Evolutionary conservation across 2,113 vertebrate genomes (phyloP).

Genomic region (Nannospalax galili): DNA sequence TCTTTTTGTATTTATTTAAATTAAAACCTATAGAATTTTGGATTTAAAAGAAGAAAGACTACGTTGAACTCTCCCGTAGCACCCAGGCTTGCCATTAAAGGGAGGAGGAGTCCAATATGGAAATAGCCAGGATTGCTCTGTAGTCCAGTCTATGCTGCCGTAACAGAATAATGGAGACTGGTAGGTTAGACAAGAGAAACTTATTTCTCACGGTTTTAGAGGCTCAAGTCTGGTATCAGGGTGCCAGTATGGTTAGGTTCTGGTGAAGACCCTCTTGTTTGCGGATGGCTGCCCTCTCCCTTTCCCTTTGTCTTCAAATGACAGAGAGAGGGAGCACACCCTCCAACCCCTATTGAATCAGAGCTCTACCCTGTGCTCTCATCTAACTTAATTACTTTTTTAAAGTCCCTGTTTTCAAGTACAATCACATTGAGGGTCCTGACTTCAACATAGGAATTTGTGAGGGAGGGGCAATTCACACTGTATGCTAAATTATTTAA

Average conservation of each 20-base stretch:
- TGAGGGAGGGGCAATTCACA: background rate
- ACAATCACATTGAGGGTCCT: background rate
- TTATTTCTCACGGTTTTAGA: background rate
- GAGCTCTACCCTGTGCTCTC: background rate
- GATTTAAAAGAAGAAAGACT: constrained; percentile 37
- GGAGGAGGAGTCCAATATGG: background rate
- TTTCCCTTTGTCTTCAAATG: background rate
- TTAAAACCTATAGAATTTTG: background rate
- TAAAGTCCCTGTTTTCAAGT: background rate
- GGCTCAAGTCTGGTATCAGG: background rate
- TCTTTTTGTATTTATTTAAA: constrained; percentile 54
- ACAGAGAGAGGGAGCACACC: background rate
- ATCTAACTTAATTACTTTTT: background rate
- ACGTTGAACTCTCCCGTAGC: background rate
- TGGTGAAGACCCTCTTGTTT: background rate
- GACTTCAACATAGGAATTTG: background rate
- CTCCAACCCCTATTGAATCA: background rate
- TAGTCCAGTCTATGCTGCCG: background rate
- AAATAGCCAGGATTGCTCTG: background rate
- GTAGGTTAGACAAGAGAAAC: background rate
- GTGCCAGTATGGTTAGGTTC: background rate
- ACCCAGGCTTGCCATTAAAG: background rate
- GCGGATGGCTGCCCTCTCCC: background rate
- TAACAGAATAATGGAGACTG: background rate
- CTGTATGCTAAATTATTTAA: background rate